Conservation (phyloP, 2,888 invertebrate genomes). For the Norana najaformis region DNA sequence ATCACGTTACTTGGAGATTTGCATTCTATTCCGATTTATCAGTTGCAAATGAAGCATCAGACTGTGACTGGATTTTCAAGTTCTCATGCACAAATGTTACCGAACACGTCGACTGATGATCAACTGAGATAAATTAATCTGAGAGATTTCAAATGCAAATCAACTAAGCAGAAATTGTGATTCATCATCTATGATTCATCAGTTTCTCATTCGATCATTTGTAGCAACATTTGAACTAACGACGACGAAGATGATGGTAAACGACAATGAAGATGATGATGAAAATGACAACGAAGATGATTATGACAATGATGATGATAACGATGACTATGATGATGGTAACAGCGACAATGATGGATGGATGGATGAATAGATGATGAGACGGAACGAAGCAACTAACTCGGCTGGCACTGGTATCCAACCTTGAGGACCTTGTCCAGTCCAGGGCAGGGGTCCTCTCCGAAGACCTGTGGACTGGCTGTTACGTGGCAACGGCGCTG, state of each 20-base stretch:
- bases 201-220: background rate
- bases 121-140: background rate
- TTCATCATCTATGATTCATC: constrained; percentile 2
- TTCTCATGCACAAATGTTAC: background rate
- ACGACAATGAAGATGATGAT: background rate
- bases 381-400: constrained; percentile 68
- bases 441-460: constrained; percentile 88
- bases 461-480: constrained; percentile 80
- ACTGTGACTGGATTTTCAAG: background rate
- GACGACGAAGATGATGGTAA: background rate
- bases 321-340: too few species aligned
- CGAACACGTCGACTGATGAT: background rate
- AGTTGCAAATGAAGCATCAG: background rate
- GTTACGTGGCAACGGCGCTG: constrained; percentile 87
- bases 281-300: background rate
- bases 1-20: background rate
- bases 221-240: too few species aligned
- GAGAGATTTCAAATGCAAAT: background rate
- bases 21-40: background rate
- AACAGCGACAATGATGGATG: too few species aligned
- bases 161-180: background rate
- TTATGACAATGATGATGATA: background rate
- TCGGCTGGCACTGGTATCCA: constrained; percentile 93
- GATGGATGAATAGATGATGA: background rate
- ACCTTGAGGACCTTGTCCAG: constrained; percentile 91